These are phyloP conservation scores for Ditylenchus weischeri DNA, from an alignment of 2,888 invertebrate genomes.

Conservation along the genomic window DNA sequence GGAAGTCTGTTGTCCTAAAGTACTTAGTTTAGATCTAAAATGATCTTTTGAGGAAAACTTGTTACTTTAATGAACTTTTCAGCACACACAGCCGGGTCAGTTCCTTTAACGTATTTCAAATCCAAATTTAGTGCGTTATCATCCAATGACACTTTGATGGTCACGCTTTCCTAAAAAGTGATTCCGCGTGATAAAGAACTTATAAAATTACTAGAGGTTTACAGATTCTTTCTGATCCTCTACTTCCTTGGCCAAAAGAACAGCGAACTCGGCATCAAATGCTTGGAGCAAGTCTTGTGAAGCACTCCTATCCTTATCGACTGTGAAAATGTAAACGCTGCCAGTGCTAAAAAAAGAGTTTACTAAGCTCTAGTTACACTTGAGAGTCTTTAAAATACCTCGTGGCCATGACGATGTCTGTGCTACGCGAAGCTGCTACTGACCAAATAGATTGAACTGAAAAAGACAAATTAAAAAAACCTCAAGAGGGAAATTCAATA, in stretches of 20 bases:
- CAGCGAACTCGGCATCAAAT: slow-evolving; percentile 74
- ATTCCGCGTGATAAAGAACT: background rate
- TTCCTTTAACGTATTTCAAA: slow-evolving; percentile 47
- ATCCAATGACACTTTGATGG: slow-evolving; percentile 52
- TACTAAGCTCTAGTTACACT: too few species aligned
- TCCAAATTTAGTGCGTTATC: slow-evolving; percentile 44
- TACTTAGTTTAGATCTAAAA: background rate
- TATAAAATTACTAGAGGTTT: background rate
- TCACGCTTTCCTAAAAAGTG: slow-evolving; percentile 34
- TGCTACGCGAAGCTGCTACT: slow-evolving; percentile 75
- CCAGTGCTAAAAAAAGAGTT: slow-evolving; percentile 77
- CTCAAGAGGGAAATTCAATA: too few species aligned
- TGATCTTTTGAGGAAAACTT: too few species aligned
- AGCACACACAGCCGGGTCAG: slow-evolving; percentile 47
- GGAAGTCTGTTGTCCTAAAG: slow-evolving; percentile 43
- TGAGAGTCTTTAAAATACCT: too few species aligned
- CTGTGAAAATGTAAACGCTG: slow-evolving; percentile 78
- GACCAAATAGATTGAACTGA: slow-evolving; percentile 81
- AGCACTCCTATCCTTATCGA: slow-evolving; percentile 69
- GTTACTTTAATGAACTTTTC: slow-evolving; percentile 45
- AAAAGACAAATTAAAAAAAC: too few species aligned
- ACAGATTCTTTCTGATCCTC: too few species aligned
- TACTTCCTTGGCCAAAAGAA: slow-evolving; percentile 32
- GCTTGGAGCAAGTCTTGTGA: slow-evolving; percentile 62
- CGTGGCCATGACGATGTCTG: slow-evolving; percentile 81